Evolutionary conservation across 1,140 invertebrate species (phyloP).

Genomic region (Propsilocerus akamusi): DNA sequence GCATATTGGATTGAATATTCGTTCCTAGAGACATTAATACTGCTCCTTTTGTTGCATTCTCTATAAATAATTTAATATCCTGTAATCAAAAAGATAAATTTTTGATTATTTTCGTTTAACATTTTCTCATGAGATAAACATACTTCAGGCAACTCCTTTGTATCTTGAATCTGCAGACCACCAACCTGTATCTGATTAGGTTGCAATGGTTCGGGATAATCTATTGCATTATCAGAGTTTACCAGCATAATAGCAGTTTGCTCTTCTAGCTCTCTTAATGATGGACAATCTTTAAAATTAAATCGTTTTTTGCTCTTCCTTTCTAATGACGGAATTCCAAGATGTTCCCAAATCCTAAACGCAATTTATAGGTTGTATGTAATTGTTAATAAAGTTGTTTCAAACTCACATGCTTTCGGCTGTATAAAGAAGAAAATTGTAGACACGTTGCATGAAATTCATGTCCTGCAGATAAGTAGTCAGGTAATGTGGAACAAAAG

Average conservation of each 20-base stretch:
- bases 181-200: conserved; percentile 32
- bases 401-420: neutral
- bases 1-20: conserved; percentile 8
- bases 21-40: conserved; percentile 18
- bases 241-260: conserved; percentile 19
- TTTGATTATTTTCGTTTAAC: too few species aligned
- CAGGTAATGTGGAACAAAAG: neutral
- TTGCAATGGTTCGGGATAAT: conserved; percentile 22
- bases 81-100: too few species aligned
- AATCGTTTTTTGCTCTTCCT: too few species aligned
- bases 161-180: conserved; percentile 26
- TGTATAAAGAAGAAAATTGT: neutral
- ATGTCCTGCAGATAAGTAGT: neutral
- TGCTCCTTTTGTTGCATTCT: conserved; percentile 14
- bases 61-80: conserved; percentile 13
- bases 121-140: too few species aligned
- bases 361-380: too few species aligned
- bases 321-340: too few species aligned
- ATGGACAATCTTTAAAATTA: conserved; percentile 4
- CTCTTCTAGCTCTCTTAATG: neutral
- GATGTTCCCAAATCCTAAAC: too few species aligned
- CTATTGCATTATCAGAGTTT: conserved; percentile 25
- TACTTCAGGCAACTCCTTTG: conserved; percentile 13
- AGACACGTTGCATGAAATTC: neutral
- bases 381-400: too few species aligned